Evolutionary conservation across 2,113 vertebrate species (phyloP), one percentile per base, ranked within the genome.

Genomic region (Pomatostomus ruficeps): DNA sequence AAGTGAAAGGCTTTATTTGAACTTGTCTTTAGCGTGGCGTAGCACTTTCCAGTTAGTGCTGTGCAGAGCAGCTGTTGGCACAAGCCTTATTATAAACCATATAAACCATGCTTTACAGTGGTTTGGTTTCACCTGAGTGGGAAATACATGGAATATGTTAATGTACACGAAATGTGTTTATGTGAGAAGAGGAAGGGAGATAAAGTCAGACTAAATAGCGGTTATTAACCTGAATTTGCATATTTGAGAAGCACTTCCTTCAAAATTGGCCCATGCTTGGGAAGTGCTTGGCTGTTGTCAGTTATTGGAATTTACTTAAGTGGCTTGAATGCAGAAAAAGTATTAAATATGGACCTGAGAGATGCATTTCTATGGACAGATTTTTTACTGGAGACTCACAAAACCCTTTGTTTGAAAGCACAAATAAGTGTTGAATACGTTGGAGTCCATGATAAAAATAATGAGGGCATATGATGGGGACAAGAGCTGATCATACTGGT

Each of bases 11-110:
- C 29, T 85, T 91, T 77, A 10, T 55, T 46, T 62, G 55, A 49
- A 36, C 29, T 70, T 65, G 31, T 62, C 65, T 77, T 49, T 10
- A 70, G 51, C 0, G 0, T 72, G 52, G 19, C 0, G 0, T 55
- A 57, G 67, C 42, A 24, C 42, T 74, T 91, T 49, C 24, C 24
- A 42, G 2, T 70, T 33, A 57, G 40, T 28, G 8, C 22, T 5
- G 46, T 1, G 29, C 1, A 2, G 71, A 58, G 79, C 55, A 62
- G 46, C 48, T 2, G 3, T 59, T 55, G 55, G 78, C 78, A 67
- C 9, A 1, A 76, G 46, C 28, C 25, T 61, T 42, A 19, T 17
- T 85, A 14, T 6, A 65, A 68, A 86, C 7, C 26, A 19, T 35
- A 23, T 43, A 51, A 65, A 58, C 57, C 18, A 21, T 2, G 4